Percentiles rank a stretch among this genome's conserved stretches.
phyloP scores from a whole-genome alignment of 1,140 invertebrate genomes.

The Belonocnema kinseyi region DNA sequence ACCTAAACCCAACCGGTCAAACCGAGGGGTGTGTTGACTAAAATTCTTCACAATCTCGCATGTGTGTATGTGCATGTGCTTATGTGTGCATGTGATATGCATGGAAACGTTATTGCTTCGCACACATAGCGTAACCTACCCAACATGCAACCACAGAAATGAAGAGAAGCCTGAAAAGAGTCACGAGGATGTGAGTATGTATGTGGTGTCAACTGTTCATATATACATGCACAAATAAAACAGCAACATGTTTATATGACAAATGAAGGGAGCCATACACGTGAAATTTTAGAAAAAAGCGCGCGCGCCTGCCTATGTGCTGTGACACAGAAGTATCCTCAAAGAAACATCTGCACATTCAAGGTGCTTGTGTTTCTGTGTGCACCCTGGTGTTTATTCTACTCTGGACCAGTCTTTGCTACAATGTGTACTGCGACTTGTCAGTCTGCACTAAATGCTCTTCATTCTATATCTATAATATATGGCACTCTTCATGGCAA shows the following conservation, averaged over 20 bases:
- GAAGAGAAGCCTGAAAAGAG: conserved; percentile 14
- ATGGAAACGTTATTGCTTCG: conserved; percentile 8
- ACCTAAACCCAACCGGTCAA: conserved; percentile 60
- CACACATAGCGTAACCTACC: background rate
- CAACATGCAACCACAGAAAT: conserved; percentile 18
- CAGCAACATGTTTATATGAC: background rate
- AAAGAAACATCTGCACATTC: conserved; percentile 28
- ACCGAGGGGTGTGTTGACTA: conserved; percentile 58
- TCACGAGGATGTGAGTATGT: background rate
- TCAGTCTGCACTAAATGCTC: conserved; percentile 12
- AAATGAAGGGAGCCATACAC: background rate
- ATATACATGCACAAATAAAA: background rate
- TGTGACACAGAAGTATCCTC: background rate
- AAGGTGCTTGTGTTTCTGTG: background rate
- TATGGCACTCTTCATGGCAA: conserved; percentile 3
- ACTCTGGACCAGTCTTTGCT: conserved; percentile 22
- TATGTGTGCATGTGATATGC: background rate
- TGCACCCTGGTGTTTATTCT: conserved; percentile 27
- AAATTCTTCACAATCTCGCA: conserved; percentile 41
- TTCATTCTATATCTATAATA: background rate
- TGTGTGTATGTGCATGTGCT: background rate
- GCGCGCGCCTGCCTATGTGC: background rate
- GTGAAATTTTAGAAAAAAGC: background rate
- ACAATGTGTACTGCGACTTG: conserved; percentile 15
- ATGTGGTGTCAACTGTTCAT: background rate